Evolutionary conservation across 2,113 vertebrate species (phyloP).

Genomic region (Capra hircus): DNA sequence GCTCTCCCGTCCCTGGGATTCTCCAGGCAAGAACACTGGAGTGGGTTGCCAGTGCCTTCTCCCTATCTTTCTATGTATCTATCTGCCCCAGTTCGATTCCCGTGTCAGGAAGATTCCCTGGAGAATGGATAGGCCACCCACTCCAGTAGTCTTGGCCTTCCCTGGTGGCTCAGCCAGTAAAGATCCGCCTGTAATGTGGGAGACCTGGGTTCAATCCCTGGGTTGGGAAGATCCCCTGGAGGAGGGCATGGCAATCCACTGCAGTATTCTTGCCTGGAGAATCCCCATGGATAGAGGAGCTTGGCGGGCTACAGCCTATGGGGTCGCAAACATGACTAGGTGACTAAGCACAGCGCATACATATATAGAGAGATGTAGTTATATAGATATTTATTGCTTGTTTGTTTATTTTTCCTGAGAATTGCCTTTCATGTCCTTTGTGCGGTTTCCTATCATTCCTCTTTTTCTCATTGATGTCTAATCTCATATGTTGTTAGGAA

Average conservation of each 20-base stretch:
- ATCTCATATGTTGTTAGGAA: not conserved
- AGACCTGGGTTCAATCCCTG: not conserved
- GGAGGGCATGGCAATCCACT: not conserved
- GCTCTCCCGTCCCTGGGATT: not conserved
- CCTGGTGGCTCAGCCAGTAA: not conserved
- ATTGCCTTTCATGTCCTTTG: not conserved
- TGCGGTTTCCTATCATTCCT: not conserved
- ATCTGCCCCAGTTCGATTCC: not conserved
- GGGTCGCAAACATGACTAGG: not conserved
- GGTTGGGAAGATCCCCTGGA: not conserved
- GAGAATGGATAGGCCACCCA: not conserved
- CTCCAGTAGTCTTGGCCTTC: not conserved
- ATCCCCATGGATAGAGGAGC: not conserved
- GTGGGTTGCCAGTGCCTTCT: not conserved
- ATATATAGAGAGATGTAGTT: not conserved
- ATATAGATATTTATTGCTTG: not conserved
- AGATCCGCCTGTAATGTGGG: not conserved
- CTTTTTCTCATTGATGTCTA: not conserved
- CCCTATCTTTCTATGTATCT: not conserved
- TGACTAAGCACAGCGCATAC: not conserved
- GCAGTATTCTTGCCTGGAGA: not conserved
- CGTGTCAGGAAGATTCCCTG: not conserved
- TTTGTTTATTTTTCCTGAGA: not conserved
- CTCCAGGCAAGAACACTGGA: not conserved
- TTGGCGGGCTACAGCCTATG: not conserved